Evolutionary conservation across 2,888 invertebrate species (phyloP), one percentile per base, ranked within the genome.

Genomic region (Eupithecia abbreviata): DNA sequence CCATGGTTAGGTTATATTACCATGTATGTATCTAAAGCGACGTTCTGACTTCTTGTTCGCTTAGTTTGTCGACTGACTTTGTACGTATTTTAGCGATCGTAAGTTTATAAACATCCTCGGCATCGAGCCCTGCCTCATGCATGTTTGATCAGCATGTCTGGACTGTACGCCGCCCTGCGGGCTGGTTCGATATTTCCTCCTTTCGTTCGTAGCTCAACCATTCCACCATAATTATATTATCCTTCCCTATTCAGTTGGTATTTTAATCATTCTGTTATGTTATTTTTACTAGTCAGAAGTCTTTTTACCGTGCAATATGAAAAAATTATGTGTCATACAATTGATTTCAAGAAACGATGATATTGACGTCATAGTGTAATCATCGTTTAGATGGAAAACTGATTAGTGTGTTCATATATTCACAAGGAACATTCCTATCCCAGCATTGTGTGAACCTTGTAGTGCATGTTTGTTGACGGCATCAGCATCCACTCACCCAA

Each of bases 161-260:
- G 65, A 30, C 51, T 51, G 51, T 13, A 6, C 51, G 6, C 62
- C 30, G 62, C 51, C 70, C 74, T 67, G 76, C 74, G 49, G 47
- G 47, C 62, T 62, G 49, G 58, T 47, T 77, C 71, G 71, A 77
- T 77, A 67, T 65, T 66, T 45, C 72, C 65, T 73, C 10, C 42
- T 51, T 68, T 75, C 2, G 68, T 51, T 73, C 13, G n/a, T 43
- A 12, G 51, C 42, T 45, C n/a, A 13, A 58, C 6, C 30, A 55
- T 73, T 73, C 30, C 30, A 30, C 30, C 5, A 12, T 9, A 47
- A 18, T 47, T 41, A 65, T 7, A 65, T 65, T 65, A n/a, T 65
- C 5, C 2, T 45, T 45, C 18, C 7, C 1, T 10, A 45, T n/a
- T 43, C 15, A 15, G 67, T 67, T 67, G 5, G 13, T 66, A 66